Evolutionary conservation across 2,113 vertebrate species (phyloP), one percentile per base, ranked within the genome.

Genomic region (Lathamus discolor): DNA sequence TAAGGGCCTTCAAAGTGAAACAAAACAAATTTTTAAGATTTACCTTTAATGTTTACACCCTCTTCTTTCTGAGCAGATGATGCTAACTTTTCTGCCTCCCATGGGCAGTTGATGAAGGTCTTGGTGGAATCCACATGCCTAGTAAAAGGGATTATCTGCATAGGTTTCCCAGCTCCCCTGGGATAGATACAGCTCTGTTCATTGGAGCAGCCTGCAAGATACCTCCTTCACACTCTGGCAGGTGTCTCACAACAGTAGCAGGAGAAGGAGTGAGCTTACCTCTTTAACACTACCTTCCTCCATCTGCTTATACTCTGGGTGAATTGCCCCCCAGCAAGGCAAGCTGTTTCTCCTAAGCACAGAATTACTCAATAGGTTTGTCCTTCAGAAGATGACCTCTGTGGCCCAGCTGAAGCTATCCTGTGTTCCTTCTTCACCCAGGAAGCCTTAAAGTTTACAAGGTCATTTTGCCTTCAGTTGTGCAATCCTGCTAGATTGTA

Each of bases 111-210:
- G 5, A 17, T 7, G 61, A 84, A 74, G 18, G 6, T n/a, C 18
- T 9, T 29, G 20, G 25, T 41, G 20, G 13, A 59, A 70, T 2
- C 49, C n/a, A 2, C 20, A 19, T 28, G 9, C 10, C 29, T 0
- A 0, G 22, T 11, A 55, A 27, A 31, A 23, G 10, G 16, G 11
- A 12, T 33, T 55, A 35, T 6, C 11, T 7, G 14, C 4, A 7
- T 35, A 35, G 12, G 23, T 16, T 49, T 80, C 28, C 23, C 48
- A 31, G 27, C 39, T 44, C 29, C 20, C 12, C 35, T 57, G 28
- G 4, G 6, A 24, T 17, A 89, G 6, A 41, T 69, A 10, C 3
- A 7, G 8, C 55, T 61, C n/a, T 46, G 33, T 5, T 67, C 51
- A 41, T 29, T 35, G 20, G 24, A 35, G 11, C 9, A 59, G 23